phyloP scores from a whole-genome alignment of 2,113 vertebrate genomes.

The Mola mola region DNA sequence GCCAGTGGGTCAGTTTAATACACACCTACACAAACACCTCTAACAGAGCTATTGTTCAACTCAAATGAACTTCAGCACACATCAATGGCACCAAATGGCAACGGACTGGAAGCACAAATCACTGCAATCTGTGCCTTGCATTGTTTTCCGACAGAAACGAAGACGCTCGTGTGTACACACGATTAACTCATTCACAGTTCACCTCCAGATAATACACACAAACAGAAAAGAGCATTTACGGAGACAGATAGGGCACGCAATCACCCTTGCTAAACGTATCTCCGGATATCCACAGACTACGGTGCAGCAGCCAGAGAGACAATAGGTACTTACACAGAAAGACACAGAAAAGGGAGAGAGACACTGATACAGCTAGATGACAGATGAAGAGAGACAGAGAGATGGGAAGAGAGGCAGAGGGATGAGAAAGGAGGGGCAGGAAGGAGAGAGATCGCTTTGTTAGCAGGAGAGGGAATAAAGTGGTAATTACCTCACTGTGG shows the following conservation, averaged over 20 bases:
- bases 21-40: slow-evolving; percentile 26
- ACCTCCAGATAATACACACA: slow-evolving; percentile 58
- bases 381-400: slow-evolving; percentile 30
- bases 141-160: slow-evolving; percentile 62
- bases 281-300: slow-evolving; percentile 30
- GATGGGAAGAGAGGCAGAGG: background rate
- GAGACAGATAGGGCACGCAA: slow-evolving; percentile 56
- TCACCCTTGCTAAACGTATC: slow-evolving; percentile 22
- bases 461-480: slow-evolving; percentile 73
- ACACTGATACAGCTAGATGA: slow-evolving; percentile 52
- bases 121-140: slow-evolving; percentile 53
- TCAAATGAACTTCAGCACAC: slow-evolving; percentile 47
- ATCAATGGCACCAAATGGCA: slow-evolving; percentile 50
- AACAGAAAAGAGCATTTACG: slow-evolving; percentile 61
- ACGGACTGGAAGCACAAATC: slow-evolving; percentile 49
- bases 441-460: slow-evolving; percentile 54
- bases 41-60: slow-evolving; percentile 56
- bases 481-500: slow-evolving; percentile 81
- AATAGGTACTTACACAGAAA: slow-evolving; percentile 27
- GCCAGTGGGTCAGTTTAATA: slow-evolving; percentile 40
- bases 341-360: slow-evolving; percentile 18
- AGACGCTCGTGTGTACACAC: slow-evolving; percentile 54
- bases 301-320: slow-evolving; percentile 37
- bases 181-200: slow-evolving; percentile 46
- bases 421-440: slow-evolving; percentile 1